Conservation (phyloP, 2,888 invertebrate species). For the Ectemnius lituratus region DNA sequence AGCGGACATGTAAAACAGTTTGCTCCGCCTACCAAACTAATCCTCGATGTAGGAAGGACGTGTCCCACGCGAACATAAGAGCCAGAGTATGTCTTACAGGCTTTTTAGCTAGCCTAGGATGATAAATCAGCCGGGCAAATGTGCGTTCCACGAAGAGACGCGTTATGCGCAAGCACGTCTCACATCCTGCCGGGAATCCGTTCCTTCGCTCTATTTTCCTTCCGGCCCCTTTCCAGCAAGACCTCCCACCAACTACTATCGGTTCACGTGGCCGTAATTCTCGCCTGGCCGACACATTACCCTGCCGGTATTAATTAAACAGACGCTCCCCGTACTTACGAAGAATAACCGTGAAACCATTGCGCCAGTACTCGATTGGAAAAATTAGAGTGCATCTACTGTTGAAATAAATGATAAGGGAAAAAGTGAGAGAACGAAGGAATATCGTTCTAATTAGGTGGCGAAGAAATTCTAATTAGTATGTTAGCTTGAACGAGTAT, state of each 20-base stretch:
- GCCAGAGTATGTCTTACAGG: constrained; percentile 46
- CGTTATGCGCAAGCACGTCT: constrained; percentile 48
- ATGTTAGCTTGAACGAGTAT: background rate
- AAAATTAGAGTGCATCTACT: too few relatives aligned
- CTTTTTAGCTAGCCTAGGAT: constrained; percentile 49
- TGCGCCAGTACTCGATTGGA: too few relatives aligned
- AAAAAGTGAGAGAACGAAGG: too few relatives aligned
- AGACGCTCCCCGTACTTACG: background rate
- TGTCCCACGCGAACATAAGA: constrained; percentile 9
- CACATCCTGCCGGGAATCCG: background rate
- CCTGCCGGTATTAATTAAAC: constrained; percentile 34
- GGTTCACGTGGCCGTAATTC: background rate
- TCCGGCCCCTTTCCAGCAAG: background rate
- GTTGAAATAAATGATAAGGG: too few relatives aligned
- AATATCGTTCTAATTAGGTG: background rate
- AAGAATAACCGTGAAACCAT: too few relatives aligned
- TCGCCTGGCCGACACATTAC: constrained; percentile 9
- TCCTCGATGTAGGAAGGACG: constrained; percentile 8
- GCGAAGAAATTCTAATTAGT: constrained; percentile 1
- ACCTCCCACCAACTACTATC: background rate
- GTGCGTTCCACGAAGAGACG: constrained; percentile 50
- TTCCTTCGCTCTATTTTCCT: background rate
- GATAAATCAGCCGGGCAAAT: constrained; percentile 58
- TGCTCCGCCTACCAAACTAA: background rate
- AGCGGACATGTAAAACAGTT: background rate